These are phyloP conservation scores for Caranx ignobilis DNA, from an alignment of 2,113 vertebrate genomes.

Conservation along the genomic window DNA sequence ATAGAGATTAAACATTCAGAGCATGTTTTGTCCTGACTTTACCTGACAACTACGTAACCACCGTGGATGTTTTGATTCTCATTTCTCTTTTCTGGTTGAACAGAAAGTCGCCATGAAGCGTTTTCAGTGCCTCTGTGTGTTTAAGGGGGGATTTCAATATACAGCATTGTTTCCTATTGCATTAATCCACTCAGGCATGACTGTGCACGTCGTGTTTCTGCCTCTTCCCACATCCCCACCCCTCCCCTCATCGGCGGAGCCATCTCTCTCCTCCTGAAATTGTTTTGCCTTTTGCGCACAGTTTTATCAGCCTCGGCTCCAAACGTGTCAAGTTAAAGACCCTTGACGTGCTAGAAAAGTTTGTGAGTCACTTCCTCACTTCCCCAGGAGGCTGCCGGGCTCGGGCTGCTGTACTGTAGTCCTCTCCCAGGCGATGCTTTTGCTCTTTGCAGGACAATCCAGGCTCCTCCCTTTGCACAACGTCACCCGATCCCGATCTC, in stretches of 20 bases:
- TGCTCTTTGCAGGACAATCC: constrained; percentile 54
- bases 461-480: constrained; percentile 77
- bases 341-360: neutral
- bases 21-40: no score
- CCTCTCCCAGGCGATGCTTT: constrained; percentile 7
- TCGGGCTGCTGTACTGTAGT: constrained; percentile 8
- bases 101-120: neutral
- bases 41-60: neutral
- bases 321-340: neutral
- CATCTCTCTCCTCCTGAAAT: neutral
- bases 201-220: neutral
- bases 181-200: constrained; percentile 20
- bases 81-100: neutral
- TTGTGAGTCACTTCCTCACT: constrained; percentile 8
- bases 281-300: neutral
- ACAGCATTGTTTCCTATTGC: neutral
- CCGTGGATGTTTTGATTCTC: neutral
- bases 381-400: neutral
- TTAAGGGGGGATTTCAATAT: neutral
- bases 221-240: neutral
- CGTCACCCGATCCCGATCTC: constrained; percentile 81
- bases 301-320: neutral
- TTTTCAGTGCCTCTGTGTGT: neutral
- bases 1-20: no score
- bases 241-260: neutral